A percentile compares a stretch with the other conserved stretches of the same genome.
phyloP scores from a whole-genome alignment of 2,888 invertebrate genomes.

The Pocota personata region DNA sequence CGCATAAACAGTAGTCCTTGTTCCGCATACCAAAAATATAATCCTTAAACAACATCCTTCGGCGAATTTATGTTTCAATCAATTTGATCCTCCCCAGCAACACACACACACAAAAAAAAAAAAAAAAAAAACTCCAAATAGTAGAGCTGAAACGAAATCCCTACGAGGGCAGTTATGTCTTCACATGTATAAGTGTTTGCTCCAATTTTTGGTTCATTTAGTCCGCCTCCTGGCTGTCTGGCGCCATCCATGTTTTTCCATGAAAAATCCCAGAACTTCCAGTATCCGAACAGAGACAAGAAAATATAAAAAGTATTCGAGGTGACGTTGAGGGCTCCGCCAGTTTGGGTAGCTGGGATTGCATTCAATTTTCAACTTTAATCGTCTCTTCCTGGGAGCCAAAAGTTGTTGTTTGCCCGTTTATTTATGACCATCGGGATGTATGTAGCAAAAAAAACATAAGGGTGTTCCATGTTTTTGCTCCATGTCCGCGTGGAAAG shows the following conservation, averaged over 20 bases:
- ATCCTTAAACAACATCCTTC: slow-evolving; percentile 62
- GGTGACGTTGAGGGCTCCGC: slow-evolving; percentile 30
- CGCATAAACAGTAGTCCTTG: slow-evolving; percentile 10
- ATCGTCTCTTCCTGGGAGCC: slow-evolving; percentile 5
- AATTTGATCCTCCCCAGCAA: slow-evolving; percentile 44
- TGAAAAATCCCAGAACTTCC: slow-evolving; percentile 16
- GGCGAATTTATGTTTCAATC: slow-evolving; percentile 68
- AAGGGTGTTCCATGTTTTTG: slow-evolving; percentile 16
- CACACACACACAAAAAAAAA: neutral
- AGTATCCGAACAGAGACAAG: neutral
- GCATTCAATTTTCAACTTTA: slow-evolving; percentile 63
- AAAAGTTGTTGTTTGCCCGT: slow-evolving; percentile 41
- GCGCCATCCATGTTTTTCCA: slow-evolving; percentile 63
- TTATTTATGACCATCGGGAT: slow-evolving; percentile 43
- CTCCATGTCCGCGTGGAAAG: slow-evolving; percentile 7
- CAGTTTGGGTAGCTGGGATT: slow-evolving; percentile 21
- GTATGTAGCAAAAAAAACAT: slow-evolving; percentile 15
- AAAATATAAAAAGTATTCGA: slow-evolving; percentile 21
- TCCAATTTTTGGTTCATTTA: slow-evolving; percentile 68
- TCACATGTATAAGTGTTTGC: slow-evolving; percentile 43
- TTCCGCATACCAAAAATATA: slow-evolving; percentile 34
- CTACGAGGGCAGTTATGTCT: slow-evolving; percentile 22
- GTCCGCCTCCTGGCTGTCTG: slow-evolving; percentile 70
- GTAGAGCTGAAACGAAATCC: slow-evolving; percentile 8
- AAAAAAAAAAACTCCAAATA: neutral